Conservation (phyloP, 2,797 vertebrate species). For the Staurois parvus region DNA sequence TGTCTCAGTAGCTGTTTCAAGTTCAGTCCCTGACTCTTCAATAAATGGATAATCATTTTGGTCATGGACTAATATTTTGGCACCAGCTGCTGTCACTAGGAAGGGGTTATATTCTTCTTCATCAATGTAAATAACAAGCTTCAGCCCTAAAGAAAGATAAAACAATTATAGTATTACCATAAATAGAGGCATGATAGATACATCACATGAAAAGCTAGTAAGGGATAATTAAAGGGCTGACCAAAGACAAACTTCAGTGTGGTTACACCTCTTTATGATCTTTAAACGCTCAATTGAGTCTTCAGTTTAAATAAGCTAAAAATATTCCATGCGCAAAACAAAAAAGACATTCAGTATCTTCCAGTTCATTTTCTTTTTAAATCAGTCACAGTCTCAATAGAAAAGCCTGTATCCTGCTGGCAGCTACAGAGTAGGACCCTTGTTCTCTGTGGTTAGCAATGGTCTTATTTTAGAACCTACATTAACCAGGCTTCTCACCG, state of each 20-base stretch:
- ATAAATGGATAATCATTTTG: conserved; percentile 81
- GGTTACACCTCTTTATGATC: background rate
- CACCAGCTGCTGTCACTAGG: conserved; percentile 77
- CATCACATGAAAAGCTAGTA: background rate
- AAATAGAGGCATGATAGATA: background rate
- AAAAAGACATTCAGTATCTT: background rate
- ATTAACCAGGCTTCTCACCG: too few species aligned
- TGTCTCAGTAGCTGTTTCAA: conserved; percentile 76
- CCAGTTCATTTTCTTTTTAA: background rate
- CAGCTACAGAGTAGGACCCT: too few species aligned
- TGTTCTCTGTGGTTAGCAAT: too few species aligned
- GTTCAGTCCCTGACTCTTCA: conserved; percentile 80
- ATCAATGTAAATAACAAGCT: conserved; percentile 76
- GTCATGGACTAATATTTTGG: conserved; percentile 79
- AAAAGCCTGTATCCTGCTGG: background rate
- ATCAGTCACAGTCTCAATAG: background rate
- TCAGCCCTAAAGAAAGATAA: conserved; percentile 71
- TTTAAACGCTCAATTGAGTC: background rate
- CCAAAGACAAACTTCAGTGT: background rate
- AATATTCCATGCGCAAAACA: background rate
- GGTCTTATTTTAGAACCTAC: too few species aligned
- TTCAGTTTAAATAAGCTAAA: background rate
- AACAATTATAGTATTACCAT: background rate
- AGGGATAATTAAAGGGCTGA: background rate
- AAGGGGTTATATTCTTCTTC: conserved; percentile 83